phyloP scores from a whole-genome alignment of 2,113 vertebrate species.

The Cheirogaleus medius region DNA sequence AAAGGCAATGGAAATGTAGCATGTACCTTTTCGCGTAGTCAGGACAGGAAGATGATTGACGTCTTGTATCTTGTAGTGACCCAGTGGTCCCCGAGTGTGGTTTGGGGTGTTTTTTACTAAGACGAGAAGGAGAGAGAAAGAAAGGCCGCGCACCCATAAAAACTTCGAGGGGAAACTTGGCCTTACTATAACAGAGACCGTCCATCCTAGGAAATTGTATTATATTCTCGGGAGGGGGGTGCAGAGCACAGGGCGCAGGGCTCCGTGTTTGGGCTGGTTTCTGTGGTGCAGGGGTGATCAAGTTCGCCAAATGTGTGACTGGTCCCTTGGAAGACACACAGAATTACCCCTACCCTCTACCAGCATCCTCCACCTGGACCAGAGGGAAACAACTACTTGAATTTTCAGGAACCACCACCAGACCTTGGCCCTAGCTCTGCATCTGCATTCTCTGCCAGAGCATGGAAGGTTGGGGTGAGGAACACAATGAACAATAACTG shows the following conservation, averaged over 20 bases:
- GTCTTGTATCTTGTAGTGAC: neutral
- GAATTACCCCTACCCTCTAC: neutral
- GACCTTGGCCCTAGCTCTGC: neutral
- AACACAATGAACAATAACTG: neutral
- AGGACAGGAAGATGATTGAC: neutral
- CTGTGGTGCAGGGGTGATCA: neutral
- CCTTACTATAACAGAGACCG: neutral
- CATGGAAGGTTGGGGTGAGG: too few species aligned
- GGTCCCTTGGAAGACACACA: neutral
- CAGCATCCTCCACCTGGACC: neutral
- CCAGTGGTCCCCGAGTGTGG: neutral
- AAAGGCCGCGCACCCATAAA: neutral
- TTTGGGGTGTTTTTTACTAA: neutral
- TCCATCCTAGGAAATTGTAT: neutral
- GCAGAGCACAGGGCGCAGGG: too few species aligned
- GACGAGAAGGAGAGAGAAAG: neutral
- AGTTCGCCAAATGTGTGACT: neutral
- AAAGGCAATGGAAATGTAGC: neutral
- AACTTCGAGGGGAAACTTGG: neutral
- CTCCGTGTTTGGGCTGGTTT: neutral
- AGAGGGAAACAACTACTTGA: neutral
- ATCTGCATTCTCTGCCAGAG: neutral
- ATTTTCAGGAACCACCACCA: neutral
- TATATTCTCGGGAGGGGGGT: neutral
- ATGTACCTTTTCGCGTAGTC: neutral